A percentile compares a stretch with the other conserved stretches of the same genome.
Evolutionary conservation across 2,113 vertebrate genomes (phyloP).

Genomic region (Halcyon malimbica): DNA sequence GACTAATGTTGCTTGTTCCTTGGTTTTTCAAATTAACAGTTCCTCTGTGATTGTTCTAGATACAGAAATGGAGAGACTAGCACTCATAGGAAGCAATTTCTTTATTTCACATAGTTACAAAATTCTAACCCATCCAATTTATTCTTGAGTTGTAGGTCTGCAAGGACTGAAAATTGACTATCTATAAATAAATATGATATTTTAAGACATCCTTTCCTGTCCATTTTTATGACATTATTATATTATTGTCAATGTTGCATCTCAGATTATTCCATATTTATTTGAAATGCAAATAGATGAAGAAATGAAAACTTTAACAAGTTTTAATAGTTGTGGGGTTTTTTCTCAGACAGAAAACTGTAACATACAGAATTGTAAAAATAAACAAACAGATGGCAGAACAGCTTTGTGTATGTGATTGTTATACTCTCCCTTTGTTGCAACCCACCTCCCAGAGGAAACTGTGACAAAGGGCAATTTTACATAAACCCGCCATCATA

Average conservation of each 20-base stretch:
- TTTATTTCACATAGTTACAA: conserved; percentile 9
- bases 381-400: conserved; percentile 26
- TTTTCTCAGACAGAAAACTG: background rate
- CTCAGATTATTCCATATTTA: background rate
- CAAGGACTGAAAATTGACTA: conserved; percentile 14
- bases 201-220: background rate
- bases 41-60: conserved; percentile 6
- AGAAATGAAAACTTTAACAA: background rate
- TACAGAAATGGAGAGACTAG: background rate
- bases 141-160: background rate
- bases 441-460: background rate
- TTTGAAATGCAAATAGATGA: conserved; percentile 15
- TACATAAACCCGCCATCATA: background rate
- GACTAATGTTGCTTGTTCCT: background rate
- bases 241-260: background rate
- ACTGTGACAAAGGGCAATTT: conserved; percentile 1
- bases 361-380: background rate
- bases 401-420: background rate
- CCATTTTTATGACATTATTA: background rate
- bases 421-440: conserved; percentile 4
- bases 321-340: background rate
- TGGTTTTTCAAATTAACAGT: background rate
- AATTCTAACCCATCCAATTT: conserved; percentile 1
- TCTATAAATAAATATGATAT: conserved; percentile 15
- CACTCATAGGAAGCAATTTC: conserved; percentile 5